These are phyloP conservation scores for Lysandra coridon DNA, from an alignment of 2,888 invertebrate genomes.

Conservation along the genomic window DNA sequence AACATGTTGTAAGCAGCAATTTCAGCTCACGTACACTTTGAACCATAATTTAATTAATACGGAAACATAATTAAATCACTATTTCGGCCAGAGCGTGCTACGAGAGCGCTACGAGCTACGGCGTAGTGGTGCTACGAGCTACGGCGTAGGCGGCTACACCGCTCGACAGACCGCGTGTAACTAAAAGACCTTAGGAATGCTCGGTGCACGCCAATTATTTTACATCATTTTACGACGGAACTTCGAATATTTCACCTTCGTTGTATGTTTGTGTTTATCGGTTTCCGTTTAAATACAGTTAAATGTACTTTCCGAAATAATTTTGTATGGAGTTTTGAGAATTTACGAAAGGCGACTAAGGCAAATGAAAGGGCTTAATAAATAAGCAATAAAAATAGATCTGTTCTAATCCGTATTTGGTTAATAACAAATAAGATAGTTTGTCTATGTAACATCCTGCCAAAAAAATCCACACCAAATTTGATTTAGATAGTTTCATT, in stretches of 20 bases:
- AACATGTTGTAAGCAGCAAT: conserved; percentile 20
- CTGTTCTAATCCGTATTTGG: too few species aligned
- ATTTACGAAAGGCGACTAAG: too few species aligned
- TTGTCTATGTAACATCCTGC: too few species aligned
- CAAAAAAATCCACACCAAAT: too few species aligned
- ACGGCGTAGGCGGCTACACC: conserved; percentile 58
- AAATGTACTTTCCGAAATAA: background rate
- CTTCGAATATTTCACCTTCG: conserved; percentile 6
- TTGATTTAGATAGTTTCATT: too few species aligned
- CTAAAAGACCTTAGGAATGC: conserved; percentile 38
- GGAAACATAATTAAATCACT: conserved; percentile 20
- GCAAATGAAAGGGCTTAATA: too few species aligned
- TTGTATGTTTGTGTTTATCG: background rate
- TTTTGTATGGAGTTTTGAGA: too few species aligned
- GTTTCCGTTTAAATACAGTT: background rate
- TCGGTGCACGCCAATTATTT: conserved; percentile 12
- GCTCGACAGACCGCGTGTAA: conserved; percentile 42
- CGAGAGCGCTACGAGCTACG: conserved; percentile 10
- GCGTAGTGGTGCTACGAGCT: background rate
- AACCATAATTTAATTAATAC: conserved; percentile 6
- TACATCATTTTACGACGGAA: background rate
- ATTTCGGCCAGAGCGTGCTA: conserved; percentile 23
- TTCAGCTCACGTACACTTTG: conserved; percentile 17
- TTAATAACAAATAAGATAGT: too few species aligned
- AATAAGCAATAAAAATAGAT: too few species aligned